phyloP scores from a whole-genome alignment of 2,797 vertebrate species.

The Diplodus puntazzo region DNA sequence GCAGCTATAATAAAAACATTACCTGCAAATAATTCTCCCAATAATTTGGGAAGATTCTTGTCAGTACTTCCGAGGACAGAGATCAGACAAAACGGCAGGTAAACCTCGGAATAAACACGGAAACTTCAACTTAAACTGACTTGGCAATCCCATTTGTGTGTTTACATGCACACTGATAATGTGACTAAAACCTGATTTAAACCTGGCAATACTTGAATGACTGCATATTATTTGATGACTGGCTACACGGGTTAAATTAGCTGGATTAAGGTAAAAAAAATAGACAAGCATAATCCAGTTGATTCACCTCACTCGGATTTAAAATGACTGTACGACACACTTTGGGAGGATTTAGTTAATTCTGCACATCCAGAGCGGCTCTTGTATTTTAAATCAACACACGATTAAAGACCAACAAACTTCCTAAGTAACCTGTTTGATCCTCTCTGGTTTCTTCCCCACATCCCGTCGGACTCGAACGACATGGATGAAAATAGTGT shows the following conservation, averaged over 20 bases:
- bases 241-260: not conserved
- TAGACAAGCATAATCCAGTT: not conserved
- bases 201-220: not conserved
- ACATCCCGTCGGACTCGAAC: not conserved
- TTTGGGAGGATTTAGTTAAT: too few species aligned
- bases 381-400: not conserved
- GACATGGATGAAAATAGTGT: not conserved
- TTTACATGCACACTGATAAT: conserved; percentile 1
- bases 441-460: not conserved
- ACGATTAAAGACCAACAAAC: not conserved
- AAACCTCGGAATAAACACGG: too few species aligned
- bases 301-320: not conserved
- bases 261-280: not conserved
- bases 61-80: not conserved
- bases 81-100: not conserved
- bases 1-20: too few species aligned
- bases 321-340: not conserved
- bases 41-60: not conserved
- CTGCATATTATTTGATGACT: not conserved
- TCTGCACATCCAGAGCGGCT: too few species aligned
- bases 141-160: not conserved
- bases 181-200: conserved; percentile 8
- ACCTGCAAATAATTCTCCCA: too few species aligned
- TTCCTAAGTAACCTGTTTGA: not conserved
- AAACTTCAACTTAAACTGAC: too few species aligned